Base-by-base conservation (phyloP, 2,888 invertebrate genomes). In the Drosophila sordidapex region DNA sequence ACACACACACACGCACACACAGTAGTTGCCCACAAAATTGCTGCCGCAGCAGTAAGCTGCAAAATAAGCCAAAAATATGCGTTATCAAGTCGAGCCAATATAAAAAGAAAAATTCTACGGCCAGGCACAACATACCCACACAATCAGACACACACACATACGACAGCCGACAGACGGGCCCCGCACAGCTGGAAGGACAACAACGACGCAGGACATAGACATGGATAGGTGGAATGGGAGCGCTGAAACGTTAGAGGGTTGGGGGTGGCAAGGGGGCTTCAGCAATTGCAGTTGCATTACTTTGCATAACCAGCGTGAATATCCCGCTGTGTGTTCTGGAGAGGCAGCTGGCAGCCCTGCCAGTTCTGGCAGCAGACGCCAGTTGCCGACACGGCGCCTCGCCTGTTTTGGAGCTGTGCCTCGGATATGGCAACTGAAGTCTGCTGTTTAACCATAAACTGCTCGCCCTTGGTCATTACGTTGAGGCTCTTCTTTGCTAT, bases 41-140 rank as follows among this genome's bases (percentile, higher is more conserved):
- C 89, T 85, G 88, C 73, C 89, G 87, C 87, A 85, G 85, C 89
- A 85, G 89, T 85, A 87, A 85, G 89, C 85, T 85, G 88, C 85
- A 82, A 85, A 84, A 87, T 89, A 85, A 85, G 87, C 89, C 85
- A 85, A 85, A 85, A 85, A 89, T 89, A 85, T 85, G 89, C 85
- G 85, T 84, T 84, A 88, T 84, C 83, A 88, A 84, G 89, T 74
- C 83, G 70, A 79, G 83, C 85, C 85, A 89, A 85, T 89, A 89
- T 82, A 89, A 89, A 89, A 85, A 89, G 81, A 68, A 62, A 74
- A 70, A 70, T 56, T 74, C 73, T 38, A 48, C 38, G 48, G 51
- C 61, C 64, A 64, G 63, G 27, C 60, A 65, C 51, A 57, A 57
- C 56, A 58, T 43, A 51, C 40, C 38, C 63, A 57, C 54, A 48